Base-by-base conservation (phyloP, 2,113 vertebrate species). In the Cromileptes altivelis region DNA sequence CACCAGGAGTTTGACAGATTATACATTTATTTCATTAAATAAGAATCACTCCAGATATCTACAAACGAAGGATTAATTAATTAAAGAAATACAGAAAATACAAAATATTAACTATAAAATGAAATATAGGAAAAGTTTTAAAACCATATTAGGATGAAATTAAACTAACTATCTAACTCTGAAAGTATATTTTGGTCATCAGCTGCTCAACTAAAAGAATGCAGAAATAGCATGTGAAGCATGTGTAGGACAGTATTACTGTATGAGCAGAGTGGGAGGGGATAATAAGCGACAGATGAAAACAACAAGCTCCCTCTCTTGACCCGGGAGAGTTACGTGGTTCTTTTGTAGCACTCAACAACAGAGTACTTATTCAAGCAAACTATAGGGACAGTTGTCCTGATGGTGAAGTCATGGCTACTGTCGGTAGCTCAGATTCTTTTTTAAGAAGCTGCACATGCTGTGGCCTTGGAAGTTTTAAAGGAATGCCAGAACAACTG, bases 301-400 rank as follows among this genome's bases (percentile, higher is more conserved):
- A 30, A 80, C 77, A 80, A 71, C 42, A 23, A 63, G 68, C 27
- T 69, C 55, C 21, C 63, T 57, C 52, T 57, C 52, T 19, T 15
- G 27, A 60, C 23, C 27, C 27, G 18, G 6, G 45, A 1, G 53
- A 57, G 30, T 64, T 13, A 63, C 27, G 18, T 0, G 64, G 30
- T 25, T 64, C n/a, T 23, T 42, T 10, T 45, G 42, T 10, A 42
- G 37, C 18, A 7, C 30, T 13, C 3, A 18, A 75, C 45, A 75
- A 53, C 61, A 65, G 19, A 60, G 40, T 2, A 8, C 55, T 49
- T 57, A 23, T 23, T 42, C 53, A 23, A 21, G 33, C 53, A 53
- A 11, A 55, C 68, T 53, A 52, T 2, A 30, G 19, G 25, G 3
- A 30, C 6, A n/a, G 9, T 37, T 70, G 30, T 70, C 50, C 30